phyloP scores from a whole-genome alignment of 2,888 invertebrate genomes.

The Watsonalla binaria region DNA sequence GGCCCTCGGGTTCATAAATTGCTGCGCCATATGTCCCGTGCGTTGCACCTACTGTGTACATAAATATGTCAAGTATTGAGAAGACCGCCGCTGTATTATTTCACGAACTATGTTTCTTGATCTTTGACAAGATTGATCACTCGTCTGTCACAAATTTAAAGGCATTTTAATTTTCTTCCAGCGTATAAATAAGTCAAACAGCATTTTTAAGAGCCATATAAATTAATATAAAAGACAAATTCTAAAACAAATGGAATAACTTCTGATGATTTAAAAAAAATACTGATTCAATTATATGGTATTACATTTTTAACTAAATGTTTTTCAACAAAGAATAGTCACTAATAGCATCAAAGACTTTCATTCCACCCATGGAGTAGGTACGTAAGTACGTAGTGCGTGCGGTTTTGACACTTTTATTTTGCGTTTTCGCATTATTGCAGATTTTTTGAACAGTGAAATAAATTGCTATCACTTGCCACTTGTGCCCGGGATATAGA shows the following conservation, averaged over 20 bases:
- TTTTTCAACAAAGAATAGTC: too few relatives aligned
- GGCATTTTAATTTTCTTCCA: neutral
- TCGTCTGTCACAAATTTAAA: slow-evolving; percentile 1
- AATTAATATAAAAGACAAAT: neutral
- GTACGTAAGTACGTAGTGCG: too few relatives aligned
- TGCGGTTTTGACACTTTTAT: too few relatives aligned
- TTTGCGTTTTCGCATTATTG: too few relatives aligned
- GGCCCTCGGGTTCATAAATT: slow-evolving; percentile 75
- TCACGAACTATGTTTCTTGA: slow-evolving; percentile 44
- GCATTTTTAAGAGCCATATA: neutral
- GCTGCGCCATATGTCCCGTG: slow-evolving; percentile 74
- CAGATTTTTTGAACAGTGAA: too few relatives aligned
- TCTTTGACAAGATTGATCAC: slow-evolving; percentile 29
- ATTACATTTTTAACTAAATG: too few relatives aligned
- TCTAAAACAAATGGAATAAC: neutral
- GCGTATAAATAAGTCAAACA: neutral
- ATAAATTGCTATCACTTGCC: too few relatives aligned
- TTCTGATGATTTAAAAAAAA: neutral
- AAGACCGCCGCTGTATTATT: slow-evolving; percentile 57
- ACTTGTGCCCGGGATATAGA: too few relatives aligned
- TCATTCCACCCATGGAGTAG: neutral
- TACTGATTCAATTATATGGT: neutral
- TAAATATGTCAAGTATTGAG: slow-evolving; percentile 78
- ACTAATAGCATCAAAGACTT: slow-evolving; percentile 11
- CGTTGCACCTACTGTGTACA: slow-evolving; percentile 75